Conservation (phyloP, 2,797 vertebrate genomes). For the Mus minutoides region DNA sequence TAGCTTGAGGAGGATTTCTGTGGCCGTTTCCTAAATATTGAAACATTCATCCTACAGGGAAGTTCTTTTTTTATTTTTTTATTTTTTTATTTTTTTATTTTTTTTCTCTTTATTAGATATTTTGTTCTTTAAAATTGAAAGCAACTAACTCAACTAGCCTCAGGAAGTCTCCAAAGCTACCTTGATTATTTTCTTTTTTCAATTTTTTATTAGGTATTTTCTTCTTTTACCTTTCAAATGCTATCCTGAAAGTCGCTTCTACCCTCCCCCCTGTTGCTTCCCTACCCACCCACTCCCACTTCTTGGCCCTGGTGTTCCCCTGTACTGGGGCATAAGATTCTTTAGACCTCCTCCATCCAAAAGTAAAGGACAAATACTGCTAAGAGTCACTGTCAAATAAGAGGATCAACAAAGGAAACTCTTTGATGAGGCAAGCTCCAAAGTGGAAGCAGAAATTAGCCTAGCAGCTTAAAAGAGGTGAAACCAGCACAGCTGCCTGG, state of each 20-base stretch:
- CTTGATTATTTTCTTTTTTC: neutral
- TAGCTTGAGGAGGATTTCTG: neutral
- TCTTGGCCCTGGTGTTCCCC: too few species aligned
- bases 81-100: too few species aligned
- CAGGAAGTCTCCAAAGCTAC: neutral
- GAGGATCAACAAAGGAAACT: neutral
- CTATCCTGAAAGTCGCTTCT: too few species aligned
- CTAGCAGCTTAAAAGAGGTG: too few species aligned
- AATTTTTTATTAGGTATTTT: too few species aligned
- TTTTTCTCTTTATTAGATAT: too few species aligned
- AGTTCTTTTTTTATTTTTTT: too few species aligned
- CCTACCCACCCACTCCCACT: too few species aligned
- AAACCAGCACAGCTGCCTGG: neutral
- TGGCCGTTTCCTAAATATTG: neutral
- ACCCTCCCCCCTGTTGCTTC: too few species aligned
- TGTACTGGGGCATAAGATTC: too few species aligned
- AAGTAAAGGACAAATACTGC: neutral
- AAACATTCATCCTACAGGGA: neutral
- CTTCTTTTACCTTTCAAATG: too few species aligned
- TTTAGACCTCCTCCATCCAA: too few species aligned
- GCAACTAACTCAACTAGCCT: neutral
- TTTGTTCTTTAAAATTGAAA: neutral
- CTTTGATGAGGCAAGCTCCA: neutral
- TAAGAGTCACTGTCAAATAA: neutral
- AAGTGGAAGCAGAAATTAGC: neutral